phyloP scores from a whole-genome alignment of 1,140 invertebrate genomes.

The Mycetomoellerius zeteki region DNA sequence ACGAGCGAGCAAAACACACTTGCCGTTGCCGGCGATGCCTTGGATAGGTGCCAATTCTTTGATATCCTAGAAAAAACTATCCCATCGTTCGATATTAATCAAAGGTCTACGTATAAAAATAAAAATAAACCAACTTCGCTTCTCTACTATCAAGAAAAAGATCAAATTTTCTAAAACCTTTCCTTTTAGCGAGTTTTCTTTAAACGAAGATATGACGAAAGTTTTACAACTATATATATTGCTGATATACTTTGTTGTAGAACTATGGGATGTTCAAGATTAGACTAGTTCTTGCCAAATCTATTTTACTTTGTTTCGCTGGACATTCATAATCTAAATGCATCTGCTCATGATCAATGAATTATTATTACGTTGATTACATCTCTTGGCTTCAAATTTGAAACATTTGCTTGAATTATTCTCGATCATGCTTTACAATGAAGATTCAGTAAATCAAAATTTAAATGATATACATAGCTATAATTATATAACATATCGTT shows the following conservation, averaged over 20 bases:
- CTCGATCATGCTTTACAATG: constrained; percentile 10
- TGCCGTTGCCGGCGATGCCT: constrained; percentile 4
- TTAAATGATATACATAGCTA: neutral
- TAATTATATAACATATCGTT: no score
- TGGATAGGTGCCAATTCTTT: constrained; percentile 54
- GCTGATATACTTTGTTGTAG: neutral
- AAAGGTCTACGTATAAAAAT: neutral
- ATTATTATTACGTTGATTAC: neutral
- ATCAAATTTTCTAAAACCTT: neutral
- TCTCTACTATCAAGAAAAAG: neutral
- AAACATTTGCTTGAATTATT: neutral
- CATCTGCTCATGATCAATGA: neutral
- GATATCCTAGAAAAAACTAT: constrained; percentile 51
- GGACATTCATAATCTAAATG: neutral
- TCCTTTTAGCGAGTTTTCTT: neutral
- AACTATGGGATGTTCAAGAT: neutral
- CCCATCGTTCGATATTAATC: constrained; percentile 6
- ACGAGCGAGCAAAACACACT: constrained; percentile 70
- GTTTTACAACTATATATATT: neutral
- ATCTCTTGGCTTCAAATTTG: constrained; percentile 4
- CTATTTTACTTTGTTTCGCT: neutral
- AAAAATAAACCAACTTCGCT: neutral
- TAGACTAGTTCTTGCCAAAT: neutral
- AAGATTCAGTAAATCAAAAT: neutral
- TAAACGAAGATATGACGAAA: neutral